Conservation (phyloP, 2,113 vertebrate species). For the Tricholaema leucomelas region DNA sequence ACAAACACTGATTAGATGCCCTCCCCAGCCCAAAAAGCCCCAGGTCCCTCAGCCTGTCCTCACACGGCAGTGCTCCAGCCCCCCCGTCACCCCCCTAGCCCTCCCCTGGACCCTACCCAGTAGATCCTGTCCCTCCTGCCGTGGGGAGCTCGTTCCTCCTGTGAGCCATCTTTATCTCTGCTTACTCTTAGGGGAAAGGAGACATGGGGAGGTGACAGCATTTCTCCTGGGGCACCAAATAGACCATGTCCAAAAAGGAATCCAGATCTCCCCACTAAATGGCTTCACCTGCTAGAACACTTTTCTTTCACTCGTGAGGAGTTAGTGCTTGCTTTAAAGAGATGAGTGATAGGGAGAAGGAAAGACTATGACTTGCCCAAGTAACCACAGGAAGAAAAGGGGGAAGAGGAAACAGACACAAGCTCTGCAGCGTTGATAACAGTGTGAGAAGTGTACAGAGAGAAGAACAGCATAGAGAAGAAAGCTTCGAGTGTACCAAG, state of each 20-base stretch:
- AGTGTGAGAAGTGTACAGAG: no score
- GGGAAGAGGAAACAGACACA: neutral
- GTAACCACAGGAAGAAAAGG: neutral
- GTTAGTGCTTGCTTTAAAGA: neutral
- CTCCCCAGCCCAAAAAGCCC: no score
- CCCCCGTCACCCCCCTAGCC: no score
- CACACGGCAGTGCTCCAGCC: no score
- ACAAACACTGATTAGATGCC: no score
- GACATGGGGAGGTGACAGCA: neutral
- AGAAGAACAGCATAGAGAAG: neutral
- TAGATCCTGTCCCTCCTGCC: no score
- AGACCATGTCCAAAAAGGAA: neutral
- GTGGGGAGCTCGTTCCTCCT: no score
- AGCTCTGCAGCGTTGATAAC: neutral
- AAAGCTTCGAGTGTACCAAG: neutral
- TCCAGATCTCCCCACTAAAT: neutral
- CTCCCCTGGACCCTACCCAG: no score
- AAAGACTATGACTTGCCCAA: neutral
- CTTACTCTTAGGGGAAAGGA: neutral
- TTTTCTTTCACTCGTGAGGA: neutral
- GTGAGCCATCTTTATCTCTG: no score
- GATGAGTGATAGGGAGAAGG: neutral
- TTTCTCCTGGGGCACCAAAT: neutral
- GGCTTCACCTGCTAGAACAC: neutral
- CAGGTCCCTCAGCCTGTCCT: no score